Evolutionary conservation across 1,140 invertebrate species (phyloP), one percentile per base, ranked within the genome.

Genomic region (Bombus breviceps): DNA sequence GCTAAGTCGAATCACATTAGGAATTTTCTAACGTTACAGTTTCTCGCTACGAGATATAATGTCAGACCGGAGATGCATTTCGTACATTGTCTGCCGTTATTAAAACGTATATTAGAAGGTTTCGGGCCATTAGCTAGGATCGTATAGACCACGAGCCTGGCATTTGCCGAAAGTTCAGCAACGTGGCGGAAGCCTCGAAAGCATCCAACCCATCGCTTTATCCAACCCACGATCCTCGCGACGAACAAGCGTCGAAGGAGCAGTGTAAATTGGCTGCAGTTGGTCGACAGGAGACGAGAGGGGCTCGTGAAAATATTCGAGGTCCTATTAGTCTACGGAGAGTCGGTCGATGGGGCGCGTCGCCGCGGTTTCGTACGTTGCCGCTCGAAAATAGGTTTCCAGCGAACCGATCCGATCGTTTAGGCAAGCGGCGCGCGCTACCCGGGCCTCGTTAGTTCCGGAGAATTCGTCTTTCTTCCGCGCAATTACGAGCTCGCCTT

Each of bases 371-470:
- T 53, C 47, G 47, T 22, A 53, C 18, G 53, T 12, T 18, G 64
- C 18, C 0, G 39, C 73, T 68, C 84, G 43, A 86, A 86, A 86
- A 83, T 87, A 85, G 71, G 83, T 53, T 79, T 32, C 41, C 43
- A 34, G 57, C 69, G 79, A n/a, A 41, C 28, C 74, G 82, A 84
- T 87, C 25, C 59, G 74, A 83, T 86, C 81, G 81, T 78, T 83
- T 79, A 74, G 37, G 32, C 37, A 22, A 25, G 32, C 41, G 22
- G 25, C 75, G 82, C 78, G 79, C 78, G 62, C 53, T 86, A 85
- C 78, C 37, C 68, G 74, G 43, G 77, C 84, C 90, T 92, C 90
- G 90, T 92, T 92, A 92, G 91, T 92, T 92, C 90, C 91, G 89
- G 82, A 91, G 84, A 92, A 91, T 92, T 89, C 86, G 83, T 88